phyloP scores from a whole-genome alignment of 2,888 invertebrate genomes.

The Notodonta ziczac region DNA sequence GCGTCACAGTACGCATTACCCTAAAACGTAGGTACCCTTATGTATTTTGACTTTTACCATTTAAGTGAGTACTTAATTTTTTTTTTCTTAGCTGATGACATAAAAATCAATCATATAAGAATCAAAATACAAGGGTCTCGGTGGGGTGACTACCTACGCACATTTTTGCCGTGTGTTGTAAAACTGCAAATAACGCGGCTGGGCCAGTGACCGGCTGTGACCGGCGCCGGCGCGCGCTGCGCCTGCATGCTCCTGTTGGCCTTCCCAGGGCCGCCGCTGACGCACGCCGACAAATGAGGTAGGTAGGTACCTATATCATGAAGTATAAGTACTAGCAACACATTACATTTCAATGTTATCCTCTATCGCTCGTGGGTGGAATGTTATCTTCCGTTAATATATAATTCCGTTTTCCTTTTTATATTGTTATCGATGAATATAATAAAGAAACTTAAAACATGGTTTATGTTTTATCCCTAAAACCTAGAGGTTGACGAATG shows the following conservation, averaged over 20 bases:
- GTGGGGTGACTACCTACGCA: neutral
- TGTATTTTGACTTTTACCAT: too few relatives aligned
- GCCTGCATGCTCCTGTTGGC: constrained; percentile 10
- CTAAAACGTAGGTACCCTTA: too few relatives aligned
- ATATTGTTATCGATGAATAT: neutral
- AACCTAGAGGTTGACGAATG: too few relatives aligned
- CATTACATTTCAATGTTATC: neutral
- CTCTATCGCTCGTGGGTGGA: neutral
- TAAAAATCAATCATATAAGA: neutral
- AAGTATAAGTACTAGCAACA: too few relatives aligned
- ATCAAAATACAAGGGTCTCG: neutral
- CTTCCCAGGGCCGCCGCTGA: constrained; percentile 15
- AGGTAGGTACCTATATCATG: neutral
- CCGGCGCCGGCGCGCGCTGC: constrained; percentile 18
- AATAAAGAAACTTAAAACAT: too few relatives aligned
- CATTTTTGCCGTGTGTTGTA: neutral
- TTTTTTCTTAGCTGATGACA: too few relatives aligned
- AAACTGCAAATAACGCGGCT: neutral
- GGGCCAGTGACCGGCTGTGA: constrained; percentile 16
- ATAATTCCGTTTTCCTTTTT: constrained; percentile 1
- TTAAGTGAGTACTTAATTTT: too few relatives aligned
- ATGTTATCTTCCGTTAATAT: neutral
- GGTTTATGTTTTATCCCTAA: too few relatives aligned
- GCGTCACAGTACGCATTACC: too few relatives aligned
- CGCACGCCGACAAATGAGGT: neutral